Evolutionary conservation across 2,888 invertebrate species (phyloP), one percentile per base, ranked within the genome.

Genomic region (Ectemnius lituratus): DNA sequence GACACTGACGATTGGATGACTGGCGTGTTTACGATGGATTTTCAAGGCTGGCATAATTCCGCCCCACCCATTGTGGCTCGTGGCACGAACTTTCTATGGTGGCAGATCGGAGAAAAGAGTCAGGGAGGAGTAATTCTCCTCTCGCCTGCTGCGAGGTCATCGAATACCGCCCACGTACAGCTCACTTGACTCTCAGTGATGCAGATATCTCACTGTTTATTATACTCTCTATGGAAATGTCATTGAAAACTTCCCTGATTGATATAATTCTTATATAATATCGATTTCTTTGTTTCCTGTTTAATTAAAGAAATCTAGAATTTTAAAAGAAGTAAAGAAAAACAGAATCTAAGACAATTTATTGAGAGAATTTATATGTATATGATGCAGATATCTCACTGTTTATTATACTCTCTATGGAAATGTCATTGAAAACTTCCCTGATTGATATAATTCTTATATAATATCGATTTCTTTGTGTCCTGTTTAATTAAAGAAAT

Each of bases 111-210:
- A 79, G 79, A 82, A 82, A 81, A 79, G 11, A 11, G 37, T 56
- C 47, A 69, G 64, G 66, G 76, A 81, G 70, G 79, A 82, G 61
- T 69, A 73, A 80, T 68, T 73, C 81, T 71, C 76, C 73, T 76
- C 81, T 71, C 76, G 70, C 73, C 69, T 81, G 73, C 61, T 46
- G 73, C 73, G 82, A 79, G 79, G 79, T 81, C 79, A 72, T 79
- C 79, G 80, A 82, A 82, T 82, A 71, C 27, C 58, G 52, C 23
- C n/a, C 65, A 73, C 79, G 67, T 63, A 68, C 80, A 74, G 65
- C 63, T 74, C 75, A 45, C 64, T 70, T 69, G 59, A 45, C 46
- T 66, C 61, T 23, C 2, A 23, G 20, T 61, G 49, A 58, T 61
- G 49, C 59, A 62, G 20, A 68, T 68, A n/a, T 49, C 45, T 46